These are phyloP conservation scores for Octomys mimax DNA, from an alignment of 2,797 vertebrate genomes.

Conservation along the genomic window DNA sequence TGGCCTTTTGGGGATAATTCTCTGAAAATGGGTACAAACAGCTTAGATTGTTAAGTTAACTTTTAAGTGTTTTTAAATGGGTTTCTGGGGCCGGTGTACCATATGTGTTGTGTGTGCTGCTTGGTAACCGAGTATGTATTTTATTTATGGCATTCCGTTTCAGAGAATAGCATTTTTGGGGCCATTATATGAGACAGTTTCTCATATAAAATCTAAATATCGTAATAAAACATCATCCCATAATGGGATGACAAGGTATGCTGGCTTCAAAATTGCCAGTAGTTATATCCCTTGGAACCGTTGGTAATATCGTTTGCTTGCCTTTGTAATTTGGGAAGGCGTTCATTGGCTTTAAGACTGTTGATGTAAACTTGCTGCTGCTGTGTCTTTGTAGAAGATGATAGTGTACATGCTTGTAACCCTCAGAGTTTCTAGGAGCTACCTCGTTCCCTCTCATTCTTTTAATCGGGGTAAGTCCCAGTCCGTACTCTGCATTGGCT, in stretches of 20 bases:
- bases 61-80: constrained; percentile 80
- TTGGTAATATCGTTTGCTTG: constrained; percentile 2
- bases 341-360: constrained; percentile 58
- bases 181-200: constrained; percentile 75
- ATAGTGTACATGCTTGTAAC: neutral
- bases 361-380: constrained; percentile 57
- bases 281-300: neutral
- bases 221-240: constrained; percentile 57
- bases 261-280: constrained; percentile 50
- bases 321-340: constrained; percentile 46
- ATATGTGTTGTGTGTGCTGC: constrained; percentile 78
- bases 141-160: constrained; percentile 81
- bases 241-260: constrained; percentile 58
- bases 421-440: neutral
- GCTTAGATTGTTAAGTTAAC: constrained; percentile 82
- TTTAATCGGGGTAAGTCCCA: constrained; percentile 13
- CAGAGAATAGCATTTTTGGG: constrained; percentile 76
- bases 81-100: constrained; percentile 79
- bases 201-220: constrained; percentile 79
- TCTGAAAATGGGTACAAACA: constrained; percentile 70
- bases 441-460: neutral
- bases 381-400: neutral
- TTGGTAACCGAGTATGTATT: constrained; percentile 79
- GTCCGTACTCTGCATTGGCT: constrained; percentile 35
- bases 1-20: constrained; percentile 74